phyloP scores from a whole-genome alignment of 2,888 invertebrate genomes.

The Protodeltote pygarga region DNA sequence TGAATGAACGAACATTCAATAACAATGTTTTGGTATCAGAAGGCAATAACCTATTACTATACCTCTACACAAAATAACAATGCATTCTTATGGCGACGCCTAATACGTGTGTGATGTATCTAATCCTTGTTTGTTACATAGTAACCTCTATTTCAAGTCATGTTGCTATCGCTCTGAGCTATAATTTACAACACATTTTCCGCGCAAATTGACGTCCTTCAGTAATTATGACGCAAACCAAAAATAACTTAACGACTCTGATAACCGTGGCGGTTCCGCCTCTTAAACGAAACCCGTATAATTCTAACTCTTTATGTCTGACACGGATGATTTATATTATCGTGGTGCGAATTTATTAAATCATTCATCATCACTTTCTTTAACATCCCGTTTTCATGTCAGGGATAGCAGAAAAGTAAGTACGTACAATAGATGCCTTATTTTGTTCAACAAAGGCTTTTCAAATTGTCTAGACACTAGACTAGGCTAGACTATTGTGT shows the following conservation, averaged over 20 bases:
- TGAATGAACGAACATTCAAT: no score
- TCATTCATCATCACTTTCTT: conserved; percentile 61
- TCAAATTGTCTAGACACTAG: conserved; percentile 1
- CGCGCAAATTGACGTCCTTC: conserved; percentile 9
- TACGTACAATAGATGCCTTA: conserved; percentile 8
- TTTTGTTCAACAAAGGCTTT: conserved; percentile 6
- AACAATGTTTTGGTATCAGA: no score
- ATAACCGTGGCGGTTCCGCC: conserved; percentile 16
- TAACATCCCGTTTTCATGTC: conserved; percentile 37
- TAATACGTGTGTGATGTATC: no score
- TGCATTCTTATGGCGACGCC: no score
- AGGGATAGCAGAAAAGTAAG: conserved; percentile 4
- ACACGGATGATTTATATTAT: conserved; percentile 60
- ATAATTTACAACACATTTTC: not conserved
- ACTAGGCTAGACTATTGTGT: conserved; percentile 15
- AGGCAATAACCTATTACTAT: no score
- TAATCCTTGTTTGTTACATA: no score
- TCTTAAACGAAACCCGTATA: conserved; percentile 25
- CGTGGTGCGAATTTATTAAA: conserved; percentile 62
- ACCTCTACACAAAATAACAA: no score
- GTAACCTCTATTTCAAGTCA: not conserved
- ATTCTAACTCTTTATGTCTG: conserved; percentile 44
- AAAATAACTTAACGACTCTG: conserved; percentile 7
- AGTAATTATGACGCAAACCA: conserved; percentile 10
- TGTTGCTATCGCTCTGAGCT: not conserved